Evolutionary conservation across 2,888 invertebrate species (phyloP).

Genomic region (Tetropium fuscum): DNA sequence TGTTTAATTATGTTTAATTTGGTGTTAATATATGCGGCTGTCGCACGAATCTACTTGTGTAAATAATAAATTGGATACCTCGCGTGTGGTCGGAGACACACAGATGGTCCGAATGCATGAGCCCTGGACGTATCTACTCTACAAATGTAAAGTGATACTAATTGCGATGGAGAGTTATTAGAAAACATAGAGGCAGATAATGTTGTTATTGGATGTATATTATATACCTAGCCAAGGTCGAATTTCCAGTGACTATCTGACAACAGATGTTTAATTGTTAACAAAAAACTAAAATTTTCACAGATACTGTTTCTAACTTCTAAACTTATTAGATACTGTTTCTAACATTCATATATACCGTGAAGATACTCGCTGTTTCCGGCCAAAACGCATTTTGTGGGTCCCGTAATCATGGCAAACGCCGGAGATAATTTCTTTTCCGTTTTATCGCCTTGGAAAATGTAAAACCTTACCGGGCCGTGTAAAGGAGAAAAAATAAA

Average conservation of each 20-base stretch:
- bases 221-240: too few relatives aligned
- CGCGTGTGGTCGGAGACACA: slow-evolving; percentile 49
- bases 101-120: slow-evolving; percentile 53
- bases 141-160: slow-evolving; percentile 57
- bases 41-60: slow-evolving; percentile 55
- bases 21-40: slow-evolving; percentile 61
- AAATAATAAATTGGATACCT: slow-evolving; percentile 53
- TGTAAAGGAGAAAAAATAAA: slow-evolving; percentile 25
- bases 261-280: too few relatives aligned
- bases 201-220: slow-evolving; percentile 13
- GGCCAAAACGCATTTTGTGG: slow-evolving; percentile 15
- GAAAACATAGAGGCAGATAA: slow-evolving; percentile 40
- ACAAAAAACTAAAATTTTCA: too few relatives aligned
- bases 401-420: slow-evolving; percentile 7
- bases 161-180: slow-evolving; percentile 57
- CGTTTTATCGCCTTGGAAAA: slow-evolving; percentile 8
- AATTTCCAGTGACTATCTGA: slow-evolving; percentile 10
- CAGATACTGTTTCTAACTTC: too few relatives aligned
- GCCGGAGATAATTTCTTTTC: slow-evolving; percentile 13
- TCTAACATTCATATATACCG: too few relatives aligned
- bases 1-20: slow-evolving; percentile 57
- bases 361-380: too few relatives aligned
- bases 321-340: too few relatives aligned
- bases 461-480: slow-evolving; percentile 12
- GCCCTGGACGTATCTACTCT: slow-evolving; percentile 47